Base-by-base conservation (phyloP, 2,888 invertebrate species). In the Drosophila nr. perissopoda region DNA sequence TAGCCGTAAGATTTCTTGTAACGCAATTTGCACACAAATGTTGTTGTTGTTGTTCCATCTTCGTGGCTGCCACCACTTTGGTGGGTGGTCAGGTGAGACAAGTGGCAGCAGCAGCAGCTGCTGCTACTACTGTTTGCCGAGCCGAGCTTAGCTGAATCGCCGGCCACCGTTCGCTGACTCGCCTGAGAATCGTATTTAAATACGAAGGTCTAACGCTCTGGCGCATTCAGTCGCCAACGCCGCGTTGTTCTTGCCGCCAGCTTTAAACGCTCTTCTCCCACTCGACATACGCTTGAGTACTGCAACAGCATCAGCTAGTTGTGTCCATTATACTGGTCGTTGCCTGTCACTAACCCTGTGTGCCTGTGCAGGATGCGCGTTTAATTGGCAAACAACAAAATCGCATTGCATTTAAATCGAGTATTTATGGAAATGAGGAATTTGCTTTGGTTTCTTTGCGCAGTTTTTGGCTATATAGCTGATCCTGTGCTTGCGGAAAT, bases 21-120 rank as follows among this genome's bases (percentile, higher is more conserved):
- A 90, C 91, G 91, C 91, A 87, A 90, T 87, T 87, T 91, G 91
- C 87, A 87, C 91, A 90, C 80, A 87, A 84, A 89, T n/a, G 51
- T 51, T 51, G 51, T 29, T 42, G 40, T 42, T 77, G 80, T 70
- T 82, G 83, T 78, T 81, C 73, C 66, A 68, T 73, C 80, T 80
- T 79, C 77, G 70, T 73, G 73, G 65, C 76, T 85, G 64, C 74
- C 73, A 75, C 74, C 73, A 75, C 80, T 87, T 80, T 83, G 90
- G 92, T 92, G 92, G 93, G 92, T 92, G 91, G 92, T 90, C 92
- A 93, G 92, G 91, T 92, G 92, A 92, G 92, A 91, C 82, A 83
- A 82, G 81, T 85, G 79, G 82, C 89, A 82, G 86, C 82, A 66
- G 76, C 61, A 51, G 57, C 77, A 56, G 60, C 53, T 27, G 40